Conservation (phyloP, 2,113 vertebrate genomes). For the Pseudois nayaur region DNA sequence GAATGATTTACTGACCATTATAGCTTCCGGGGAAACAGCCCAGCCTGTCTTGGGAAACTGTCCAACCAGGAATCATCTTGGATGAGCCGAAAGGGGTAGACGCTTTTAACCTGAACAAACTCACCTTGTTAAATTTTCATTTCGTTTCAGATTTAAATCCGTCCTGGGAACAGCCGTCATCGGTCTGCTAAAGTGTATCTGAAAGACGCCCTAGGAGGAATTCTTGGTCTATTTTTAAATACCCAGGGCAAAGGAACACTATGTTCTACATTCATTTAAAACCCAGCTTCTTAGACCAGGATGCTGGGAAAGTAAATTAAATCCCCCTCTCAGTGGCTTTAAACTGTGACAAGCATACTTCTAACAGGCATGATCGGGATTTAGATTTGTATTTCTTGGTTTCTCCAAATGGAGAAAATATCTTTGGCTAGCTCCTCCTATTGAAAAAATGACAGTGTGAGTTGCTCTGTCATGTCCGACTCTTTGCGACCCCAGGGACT, state of each 20-base stretch:
- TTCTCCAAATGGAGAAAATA: background rate
- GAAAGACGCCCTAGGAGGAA: slow-evolving; percentile 38
- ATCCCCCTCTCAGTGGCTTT: background rate
- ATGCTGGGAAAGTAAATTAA: background rate
- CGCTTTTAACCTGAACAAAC: background rate
- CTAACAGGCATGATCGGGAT: background rate
- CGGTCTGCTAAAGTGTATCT: background rate
- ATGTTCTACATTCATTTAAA: slow-evolving; percentile 46
- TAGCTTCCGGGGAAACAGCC: background rate
- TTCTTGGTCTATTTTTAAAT: slow-evolving; percentile 59
- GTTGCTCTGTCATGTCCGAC: fast-evolving
- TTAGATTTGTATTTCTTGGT: background rate
- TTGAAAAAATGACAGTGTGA: background rate
- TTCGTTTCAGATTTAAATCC: slow-evolving; percentile 12
- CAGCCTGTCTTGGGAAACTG: background rate
- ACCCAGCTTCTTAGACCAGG: background rate
- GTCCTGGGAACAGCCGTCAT: background rate
- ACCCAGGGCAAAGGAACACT: slow-evolving; percentile 43
- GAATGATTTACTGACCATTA: background rate
- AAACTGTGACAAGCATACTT: background rate
- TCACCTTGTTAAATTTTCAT: slow-evolving; percentile 35
- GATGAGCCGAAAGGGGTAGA: background rate
- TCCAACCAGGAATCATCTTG: background rate
- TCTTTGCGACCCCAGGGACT: background rate
- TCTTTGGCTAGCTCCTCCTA: background rate